Conservation (phyloP, 2,797 vertebrate species). For the Salmo trutta region DNA sequence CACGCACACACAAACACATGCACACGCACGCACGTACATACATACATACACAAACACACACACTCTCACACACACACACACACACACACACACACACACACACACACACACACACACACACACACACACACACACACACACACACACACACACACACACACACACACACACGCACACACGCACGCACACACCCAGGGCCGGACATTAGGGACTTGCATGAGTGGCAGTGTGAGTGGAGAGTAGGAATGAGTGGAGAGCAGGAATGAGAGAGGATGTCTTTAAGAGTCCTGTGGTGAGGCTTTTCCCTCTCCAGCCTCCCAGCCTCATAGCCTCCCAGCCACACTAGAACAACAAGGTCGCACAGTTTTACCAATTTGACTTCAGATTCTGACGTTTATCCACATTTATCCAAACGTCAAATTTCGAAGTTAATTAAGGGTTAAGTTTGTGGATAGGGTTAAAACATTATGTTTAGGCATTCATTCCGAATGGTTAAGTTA, state of each 20-base stretch:
- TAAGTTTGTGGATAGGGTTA: no score
- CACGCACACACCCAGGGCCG: conserved; percentile 22
- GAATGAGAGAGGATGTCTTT: conserved; percentile 6
- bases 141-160: no score
- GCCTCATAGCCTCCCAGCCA: neutral
- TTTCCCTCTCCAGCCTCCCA: neutral
- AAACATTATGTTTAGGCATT: no score
- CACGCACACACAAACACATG: conserved; percentile 1
- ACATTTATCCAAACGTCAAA: no score
- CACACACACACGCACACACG: no score
- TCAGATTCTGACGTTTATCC: no score
- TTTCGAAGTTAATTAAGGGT: no score
- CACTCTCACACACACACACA: no score
- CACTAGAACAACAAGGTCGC: neutral
- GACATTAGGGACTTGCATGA: neutral
- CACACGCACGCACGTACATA: conserved; percentile 11
- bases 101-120: conserved; percentile 13
- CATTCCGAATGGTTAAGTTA: no score
- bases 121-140: conserved; percentile 10
- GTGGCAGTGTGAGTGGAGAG: conserved; percentile 19
- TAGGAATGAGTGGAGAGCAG: conserved; percentile 13
- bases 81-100: conserved; percentile 31
- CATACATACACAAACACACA: conserved; percentile 3
- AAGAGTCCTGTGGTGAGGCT: conserved; percentile 10
- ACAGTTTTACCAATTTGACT: no score